Percentiles rank a stretch among this genome's conserved stretches.
Conservation (phyloP, 1,140 invertebrate species). For the Microplitis mediator region DNA sequence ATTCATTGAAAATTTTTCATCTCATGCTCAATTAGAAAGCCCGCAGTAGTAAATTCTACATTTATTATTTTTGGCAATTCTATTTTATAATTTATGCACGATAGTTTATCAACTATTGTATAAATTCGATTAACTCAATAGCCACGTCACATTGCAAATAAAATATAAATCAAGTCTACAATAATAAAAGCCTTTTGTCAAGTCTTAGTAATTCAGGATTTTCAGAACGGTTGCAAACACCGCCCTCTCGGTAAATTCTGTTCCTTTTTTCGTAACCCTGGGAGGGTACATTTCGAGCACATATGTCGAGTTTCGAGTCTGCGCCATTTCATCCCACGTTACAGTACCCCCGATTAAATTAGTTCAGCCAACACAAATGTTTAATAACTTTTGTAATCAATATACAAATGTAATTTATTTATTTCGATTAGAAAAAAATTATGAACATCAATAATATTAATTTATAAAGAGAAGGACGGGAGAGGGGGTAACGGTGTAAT, state of each 20-base stretch:
- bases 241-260: conserved; percentile 36
- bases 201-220: conserved; percentile 56
- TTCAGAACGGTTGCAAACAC: conserved; percentile 56
- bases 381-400: background rate
- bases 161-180: conserved; percentile 60
- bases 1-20: background rate
- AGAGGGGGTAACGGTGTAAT: too few relatives aligned
- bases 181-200: conserved; percentile 47
- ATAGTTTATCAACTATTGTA: background rate
- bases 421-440: background rate
- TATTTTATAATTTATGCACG: background rate
- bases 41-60: too few relatives aligned
- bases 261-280: conserved; percentile 38
- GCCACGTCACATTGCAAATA: conserved; percentile 45
- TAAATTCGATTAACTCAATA: background rate
- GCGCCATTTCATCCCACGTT: conserved; percentile 47
- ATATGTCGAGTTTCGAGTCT: conserved; percentile 52
- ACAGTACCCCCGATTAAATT: conserved; percentile 38
- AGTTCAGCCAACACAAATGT: background rate
- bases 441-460: background rate
- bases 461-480: too few relatives aligned
- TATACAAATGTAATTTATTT: background rate
- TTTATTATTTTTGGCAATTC: background rate
- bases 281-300: conserved; percentile 32
- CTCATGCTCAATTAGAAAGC: too few relatives aligned